phyloP scores from a whole-genome alignment of 1,140 invertebrate genomes.

The Brachystomella parvula region DNA sequence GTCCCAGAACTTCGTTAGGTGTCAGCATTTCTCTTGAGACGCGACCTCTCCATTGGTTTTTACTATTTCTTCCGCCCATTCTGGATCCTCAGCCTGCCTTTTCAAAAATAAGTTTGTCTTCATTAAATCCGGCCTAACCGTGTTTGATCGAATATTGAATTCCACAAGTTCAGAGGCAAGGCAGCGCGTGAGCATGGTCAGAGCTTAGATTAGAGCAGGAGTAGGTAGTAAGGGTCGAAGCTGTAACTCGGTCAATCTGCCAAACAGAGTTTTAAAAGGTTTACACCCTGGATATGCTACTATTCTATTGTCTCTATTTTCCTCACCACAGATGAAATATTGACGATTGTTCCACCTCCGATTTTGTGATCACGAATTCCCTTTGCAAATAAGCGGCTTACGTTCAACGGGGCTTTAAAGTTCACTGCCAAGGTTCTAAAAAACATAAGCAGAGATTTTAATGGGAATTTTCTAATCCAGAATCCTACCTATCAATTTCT shows the following conservation, averaged over 20 bases:
- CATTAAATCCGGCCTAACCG: conserved; percentile 46
- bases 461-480: not conserved
- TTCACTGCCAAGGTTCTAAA: conserved; percentile 48
- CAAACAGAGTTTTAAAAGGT: no score
- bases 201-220: conserved; percentile 13
- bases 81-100: not conserved
- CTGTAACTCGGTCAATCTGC: not conserved
- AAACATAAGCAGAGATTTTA: conserved; percentile 21
- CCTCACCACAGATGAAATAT: conserved; percentile 23
- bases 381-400: conserved; percentile 10
- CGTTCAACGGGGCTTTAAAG: conserved; percentile 21
- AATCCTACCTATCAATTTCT: conserved; percentile 7
- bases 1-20: not conserved
- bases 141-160: conserved; percentile 71
- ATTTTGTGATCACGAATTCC: not conserved
- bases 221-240: not conserved
- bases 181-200: conserved; percentile 15
- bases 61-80: not conserved
- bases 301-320: not conserved
- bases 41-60: not conserved
- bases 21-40: not conserved
- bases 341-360: conserved; percentile 20
- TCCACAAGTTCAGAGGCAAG: conserved; percentile 15
- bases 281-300: not conserved
- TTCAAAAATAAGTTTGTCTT: not conserved